Base-by-base conservation (phyloP, 2,797 vertebrate species). In the Rhinogobio ventralis region DNA sequence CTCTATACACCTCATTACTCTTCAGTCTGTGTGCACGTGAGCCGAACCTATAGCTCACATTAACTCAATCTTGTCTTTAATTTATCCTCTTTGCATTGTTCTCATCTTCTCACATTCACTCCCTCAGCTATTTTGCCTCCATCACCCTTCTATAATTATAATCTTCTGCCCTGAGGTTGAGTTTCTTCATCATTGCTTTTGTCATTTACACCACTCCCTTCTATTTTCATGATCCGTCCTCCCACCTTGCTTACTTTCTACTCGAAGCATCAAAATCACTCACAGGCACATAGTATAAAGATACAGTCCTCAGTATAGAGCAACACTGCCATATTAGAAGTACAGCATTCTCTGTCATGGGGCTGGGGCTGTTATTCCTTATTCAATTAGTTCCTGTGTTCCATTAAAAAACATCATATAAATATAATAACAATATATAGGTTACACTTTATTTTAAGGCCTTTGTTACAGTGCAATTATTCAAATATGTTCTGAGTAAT, bases 51-150 rank as follows among this genome's bases (percentile, higher is more conserved):
- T 49, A 39, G 66, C 23, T 46, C 67, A 67, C 51, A 2, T 84
- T 66, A 64, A 51, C 19, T 15, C 19, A 55, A 10, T 42, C 60
- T 30, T 15, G 68, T 53, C 57, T 69, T 53, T 68, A 42, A 82
- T 87, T 83, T 76, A 84, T 82, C 45, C 68, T 86, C 39, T 64
- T 36, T 74, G n/a, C 23, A 39, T 86, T 83, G n/a, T 79, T 49
- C 66, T 82, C 57, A 71, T 83, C 57, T 80, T 67, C 83, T 69
- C 55, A 42, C 73, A 55, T 33, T 66, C n/a, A 17, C 23, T 78
- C 68, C 76, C 46, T 81, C 7, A 1, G 6, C 69, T 19, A 53
- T 62, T 36, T 66, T 83, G 25, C 14, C 67, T 78, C 68, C 49
- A 45, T 69, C 75, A 17, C 33, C 19, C n/a, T 55, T 19, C n/a